phyloP scores from a whole-genome alignment of 2,797 vertebrate genomes.

The Bovichtus diacanthus region DNA sequence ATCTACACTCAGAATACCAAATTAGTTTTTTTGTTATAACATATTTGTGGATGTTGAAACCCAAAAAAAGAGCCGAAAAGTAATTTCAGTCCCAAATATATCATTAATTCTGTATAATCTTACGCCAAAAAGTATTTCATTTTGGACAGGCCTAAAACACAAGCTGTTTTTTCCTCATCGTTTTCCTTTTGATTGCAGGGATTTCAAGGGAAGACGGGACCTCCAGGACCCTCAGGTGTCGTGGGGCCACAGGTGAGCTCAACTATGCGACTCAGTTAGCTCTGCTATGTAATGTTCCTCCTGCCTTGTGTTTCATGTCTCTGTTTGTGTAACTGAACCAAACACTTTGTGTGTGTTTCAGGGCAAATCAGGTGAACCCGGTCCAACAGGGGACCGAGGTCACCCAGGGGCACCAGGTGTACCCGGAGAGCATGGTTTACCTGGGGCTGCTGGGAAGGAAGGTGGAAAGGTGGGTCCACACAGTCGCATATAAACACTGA shows the following conservation, averaged over 20 bases:
- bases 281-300: background rate
- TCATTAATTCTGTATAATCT: too few relatives aligned
- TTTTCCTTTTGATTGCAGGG: conserved; percentile 84
- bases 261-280: background rate
- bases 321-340: background rate
- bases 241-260: conserved; percentile 96
- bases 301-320: background rate
- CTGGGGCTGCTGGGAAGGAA: conserved; percentile 95
- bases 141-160: too few relatives aligned
- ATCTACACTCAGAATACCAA: too few relatives aligned
- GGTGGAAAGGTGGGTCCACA: conserved; percentile 90
- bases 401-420: conserved; percentile 94
- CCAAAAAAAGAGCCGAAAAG: too few relatives aligned
- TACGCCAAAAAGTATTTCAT: too few relatives aligned
- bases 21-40: too few relatives aligned
- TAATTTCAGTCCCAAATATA: too few relatives aligned
- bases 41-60: too few relatives aligned
- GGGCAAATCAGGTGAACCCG: conserved; percentile 95
- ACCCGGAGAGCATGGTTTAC: conserved; percentile 95
- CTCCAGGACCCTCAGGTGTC: conserved; percentile 94
- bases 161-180: background rate
- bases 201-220: conserved; percentile 98
- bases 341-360: conserved; percentile 61
- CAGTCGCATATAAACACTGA: background rate
- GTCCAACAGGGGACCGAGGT: conserved; percentile 94